Evolutionary conservation across 2,113 vertebrate genomes (phyloP), one percentile per base, ranked within the genome.

Genomic region (Oceanodroma tethys): DNA sequence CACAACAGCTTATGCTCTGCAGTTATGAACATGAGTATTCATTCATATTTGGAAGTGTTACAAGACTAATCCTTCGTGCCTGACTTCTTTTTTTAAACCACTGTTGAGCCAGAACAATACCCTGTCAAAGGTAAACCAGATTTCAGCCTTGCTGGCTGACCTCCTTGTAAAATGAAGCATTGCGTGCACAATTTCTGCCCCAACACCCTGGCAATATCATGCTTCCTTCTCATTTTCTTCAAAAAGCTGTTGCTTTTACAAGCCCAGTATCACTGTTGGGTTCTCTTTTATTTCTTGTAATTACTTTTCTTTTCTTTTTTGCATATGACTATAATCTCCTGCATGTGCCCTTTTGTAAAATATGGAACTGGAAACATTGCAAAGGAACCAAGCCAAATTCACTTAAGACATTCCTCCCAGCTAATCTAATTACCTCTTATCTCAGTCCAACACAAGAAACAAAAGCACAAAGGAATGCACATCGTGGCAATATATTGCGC

Each of bases 341-440:
- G 48, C 32, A 30, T 7, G 29, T 2, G 7, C 55, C 18, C 42
- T 58, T 73, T 8, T 67, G 29, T 76, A 82, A 85, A 91, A 91
- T 6, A 53, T 87, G n/a, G 48, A 83, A 83, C 26, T 66, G 34
- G 48, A 93, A 97, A 58, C 23, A 40, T 5, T 71, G 81, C 63
- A 74, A 76, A 90, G 42, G 60, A 95, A 50, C 29, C 26, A 66
- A 89, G 70, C 52, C 76, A 82, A 85, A 96, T 89, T 95, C 88
- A 93, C 70, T 82, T 52, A 29, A 88, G 71, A 74, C 45, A 58
- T 88, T 94, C 55, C 65, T 87, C n/a, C 76, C 53, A 91, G 58
- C 53, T 90, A 85, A 95, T 88, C 78, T 89, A 87, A 95, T 96
- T 94, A 86, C 50, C 20, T 76, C 81, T 95, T 97, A 91, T 95